phyloP scores from a whole-genome alignment of 2,113 vertebrate genomes.

The Acanthisitta chloris region DNA sequence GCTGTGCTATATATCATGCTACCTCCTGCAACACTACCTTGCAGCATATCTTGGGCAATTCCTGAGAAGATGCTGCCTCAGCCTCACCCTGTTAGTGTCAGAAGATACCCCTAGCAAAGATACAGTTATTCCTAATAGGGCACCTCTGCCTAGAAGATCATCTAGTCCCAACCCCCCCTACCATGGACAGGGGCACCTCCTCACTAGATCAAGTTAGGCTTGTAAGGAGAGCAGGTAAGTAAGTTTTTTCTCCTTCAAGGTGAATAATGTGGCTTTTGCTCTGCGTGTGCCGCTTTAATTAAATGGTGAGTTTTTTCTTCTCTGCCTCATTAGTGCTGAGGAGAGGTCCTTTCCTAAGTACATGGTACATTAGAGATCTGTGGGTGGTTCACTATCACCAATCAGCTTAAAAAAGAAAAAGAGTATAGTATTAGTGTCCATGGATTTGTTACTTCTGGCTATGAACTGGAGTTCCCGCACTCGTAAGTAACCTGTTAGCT shows the following conservation, averaged over 20 bases:
- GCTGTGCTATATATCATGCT: neutral
- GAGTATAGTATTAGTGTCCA: neutral
- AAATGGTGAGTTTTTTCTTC: neutral
- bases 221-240: neutral
- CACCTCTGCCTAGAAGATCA: neutral
- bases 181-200: no score
- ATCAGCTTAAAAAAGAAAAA: neutral
- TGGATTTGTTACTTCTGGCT: neutral
- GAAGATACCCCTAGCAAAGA: neutral
- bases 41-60: neutral
- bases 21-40: neutral
- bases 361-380: fast-evolving
- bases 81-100: neutral
- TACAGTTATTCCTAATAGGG: neutral
- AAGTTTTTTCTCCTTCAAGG: neutral
- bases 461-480: neutral
- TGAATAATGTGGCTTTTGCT: neutral
- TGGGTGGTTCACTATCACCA: neutral
- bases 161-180: no score
- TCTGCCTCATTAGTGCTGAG: neutral
- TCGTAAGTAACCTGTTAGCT: neutral
- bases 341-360: neutral
- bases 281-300: neutral
- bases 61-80: neutral
- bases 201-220: neutral